Evolutionary conservation across 1,140 invertebrate genomes (phyloP), one percentile per base, ranked within the genome.

Genomic region (Caligus rogercresseyi): DNA sequence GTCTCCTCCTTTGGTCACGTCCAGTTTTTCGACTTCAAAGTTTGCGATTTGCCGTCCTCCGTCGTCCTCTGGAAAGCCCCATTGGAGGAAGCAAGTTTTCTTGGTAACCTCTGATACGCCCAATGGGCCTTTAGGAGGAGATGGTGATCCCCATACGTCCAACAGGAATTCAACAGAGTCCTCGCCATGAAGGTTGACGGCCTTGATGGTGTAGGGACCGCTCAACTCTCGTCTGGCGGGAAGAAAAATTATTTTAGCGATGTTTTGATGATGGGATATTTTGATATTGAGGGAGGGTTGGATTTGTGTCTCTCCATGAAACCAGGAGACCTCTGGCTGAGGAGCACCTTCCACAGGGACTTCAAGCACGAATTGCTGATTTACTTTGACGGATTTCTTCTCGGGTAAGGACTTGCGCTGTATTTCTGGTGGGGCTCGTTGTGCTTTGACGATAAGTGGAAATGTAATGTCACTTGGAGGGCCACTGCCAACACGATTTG

Each of bases 51-150:
- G 91, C 70, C 89, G 85, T 24, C 96, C 96, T 69, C 96, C 96
- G 75, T 98, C 94, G 72, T 98, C 94, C 70, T 94, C 89, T 20
- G 95, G 94, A 71, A 93, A 92, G 64, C 92, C 84, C 95, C 95
- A 99, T 69, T 87, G 82, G 1, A 99, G 75, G 69, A 95, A 94
- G 71, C 87, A 92, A 16, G 85, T 79, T 69, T 82, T 84, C 71
- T 91, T 88, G n/a, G 86, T 93, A 16, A 98, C 85, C 72, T 97
- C 90, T 3, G 83, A 78, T 23, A 96, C 88, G 74, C 93, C 86
- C 0, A 98, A 78, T 0, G 93, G 93, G 31, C 92, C 93, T 68
- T 94, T 87, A 0, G 94, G 94, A 70, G 86, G 85, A 20, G 83
- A 80, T 54, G 93, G 93, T 74, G 89, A 79, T 73, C 94, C 76